phyloP scores from a whole-genome alignment of 2,888 invertebrate species.

The Philaethria dido region DNA sequence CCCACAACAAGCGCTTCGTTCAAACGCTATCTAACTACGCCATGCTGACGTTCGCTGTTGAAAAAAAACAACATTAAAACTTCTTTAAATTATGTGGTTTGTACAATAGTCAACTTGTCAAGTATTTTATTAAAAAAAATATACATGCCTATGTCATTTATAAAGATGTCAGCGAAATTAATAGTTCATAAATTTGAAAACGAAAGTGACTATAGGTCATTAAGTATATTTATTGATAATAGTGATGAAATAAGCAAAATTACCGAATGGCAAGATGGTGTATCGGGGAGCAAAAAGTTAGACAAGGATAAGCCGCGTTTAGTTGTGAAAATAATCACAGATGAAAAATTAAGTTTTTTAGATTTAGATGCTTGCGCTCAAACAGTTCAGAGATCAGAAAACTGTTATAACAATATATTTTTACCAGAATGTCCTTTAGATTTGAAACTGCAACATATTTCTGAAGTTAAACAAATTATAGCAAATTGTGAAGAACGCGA shows the following conservation, averaged over 20 bases:
- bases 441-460: constrained; percentile 16
- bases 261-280: constrained; percentile 67
- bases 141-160: constrained; percentile 20
- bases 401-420: constrained; percentile 36
- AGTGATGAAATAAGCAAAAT: constrained; percentile 53
- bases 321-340: constrained; percentile 70
- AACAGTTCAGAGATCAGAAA: constrained; percentile 50
- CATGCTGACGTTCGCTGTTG: not conserved
- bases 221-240: constrained; percentile 63
- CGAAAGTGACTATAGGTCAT: constrained; percentile 64
- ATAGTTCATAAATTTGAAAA: constrained; percentile 74
- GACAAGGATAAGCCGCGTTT: constrained; percentile 63
- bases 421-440: constrained; percentile 1
- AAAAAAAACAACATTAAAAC: constrained; percentile 38
- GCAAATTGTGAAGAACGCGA: not conserved
- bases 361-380: constrained; percentile 69
- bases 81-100: not conserved
- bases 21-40: not conserved
- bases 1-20: too few relatives aligned
- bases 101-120: not conserved
- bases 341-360: constrained; percentile 58
- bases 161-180: constrained; percentile 75
- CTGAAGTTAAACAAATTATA: not conserved
- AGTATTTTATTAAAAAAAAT: constrained; percentile 8
- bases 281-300: constrained; percentile 51